Base-by-base conservation (phyloP, 2,797 vertebrate species). In the Anguilla marmorata region DNA sequence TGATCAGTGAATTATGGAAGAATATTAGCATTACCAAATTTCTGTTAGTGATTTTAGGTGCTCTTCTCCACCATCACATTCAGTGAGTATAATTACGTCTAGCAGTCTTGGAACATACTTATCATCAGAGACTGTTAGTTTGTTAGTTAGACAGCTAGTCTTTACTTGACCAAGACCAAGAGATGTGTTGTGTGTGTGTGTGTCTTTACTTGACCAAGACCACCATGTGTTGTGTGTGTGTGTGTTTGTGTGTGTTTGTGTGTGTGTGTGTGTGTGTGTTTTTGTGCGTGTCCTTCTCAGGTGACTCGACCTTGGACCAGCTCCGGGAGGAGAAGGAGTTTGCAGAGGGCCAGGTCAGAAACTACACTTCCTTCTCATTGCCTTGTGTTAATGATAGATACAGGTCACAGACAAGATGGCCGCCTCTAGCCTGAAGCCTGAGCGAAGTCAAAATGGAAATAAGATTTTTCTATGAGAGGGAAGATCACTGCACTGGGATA, bases 281-380 rank as follows among this genome's bases (percentile, higher is more conserved):
- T 83, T 1, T 87, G 24, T 72, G 89, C 54, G 9, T 50, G n/a
- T 89, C 48, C 8, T 69, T 90, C 83, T 89, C 91, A 98, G 98
- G 96, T 60, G 96, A 97, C 63, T 91, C 92, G 1, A 95, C 95
- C 89, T 92, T 97, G 90, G 94, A 94, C 91, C 95, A 96, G 89
- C 94, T 97, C 88, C 97, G 95, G 90, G 97, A 97, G 7, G 97
- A 99, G 54, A 98, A 99, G 85, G 95, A 97, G 92, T 97, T 96
- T 72, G 96, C 97, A 50, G 98, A 99, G 92, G 98, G 97, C 90
- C 98, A 98, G 97, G 98, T 99, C 95, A 48, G 89, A n/a, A 33
- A 11, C 88, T 30, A 24, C 14, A 50, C 74, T 21, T 76, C 11
- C 45, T 45, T 82, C 11, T 50, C 79, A 45, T 50, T 82, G 12